These are phyloP conservation scores for Tympanuchus pallidicinctus DNA, from an alignment of 2,113 vertebrate species.

Conservation along the genomic window DNA sequence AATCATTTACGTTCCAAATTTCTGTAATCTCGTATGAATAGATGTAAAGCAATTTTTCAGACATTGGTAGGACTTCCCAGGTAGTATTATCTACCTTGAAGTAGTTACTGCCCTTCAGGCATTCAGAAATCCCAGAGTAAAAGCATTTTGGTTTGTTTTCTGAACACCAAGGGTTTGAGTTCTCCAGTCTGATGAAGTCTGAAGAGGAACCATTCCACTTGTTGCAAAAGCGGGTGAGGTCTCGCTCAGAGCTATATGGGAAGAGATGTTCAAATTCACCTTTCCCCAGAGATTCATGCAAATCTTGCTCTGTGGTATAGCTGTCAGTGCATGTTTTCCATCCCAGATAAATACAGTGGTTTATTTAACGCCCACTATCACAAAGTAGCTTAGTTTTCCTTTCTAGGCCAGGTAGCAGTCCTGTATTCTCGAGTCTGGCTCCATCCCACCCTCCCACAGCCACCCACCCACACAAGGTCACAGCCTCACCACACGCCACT, in stretches of 20 bases:
- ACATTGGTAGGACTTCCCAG: not conserved
- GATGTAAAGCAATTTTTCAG: not conserved
- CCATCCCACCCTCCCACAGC: accelerated
- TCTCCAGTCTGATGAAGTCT: not conserved
- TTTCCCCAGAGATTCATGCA: not conserved
- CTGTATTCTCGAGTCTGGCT: not conserved
- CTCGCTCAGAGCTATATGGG: not conserved
- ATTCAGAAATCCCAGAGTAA: not conserved
- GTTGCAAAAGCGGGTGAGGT: not conserved
- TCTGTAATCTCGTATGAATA: not conserved
- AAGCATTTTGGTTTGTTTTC: not conserved
- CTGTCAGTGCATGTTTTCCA: not conserved
- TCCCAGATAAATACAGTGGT: not conserved
- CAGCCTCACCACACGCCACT: not conserved
- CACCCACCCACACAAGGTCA: not conserved
- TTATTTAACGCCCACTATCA: not conserved
- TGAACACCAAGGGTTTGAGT: not conserved
- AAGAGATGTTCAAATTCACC: not conserved
- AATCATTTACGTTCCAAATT: not conserved
- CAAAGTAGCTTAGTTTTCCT: not conserved
- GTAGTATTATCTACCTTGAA: not conserved
- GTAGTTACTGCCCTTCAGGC: not conserved
- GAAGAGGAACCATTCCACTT: not conserved
- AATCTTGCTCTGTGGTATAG: not conserved
- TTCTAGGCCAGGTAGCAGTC: not conserved